Evolutionary conservation across 2,797 vertebrate genomes (phyloP).

Genomic region (Chiloscyllium punctatum): DNA sequence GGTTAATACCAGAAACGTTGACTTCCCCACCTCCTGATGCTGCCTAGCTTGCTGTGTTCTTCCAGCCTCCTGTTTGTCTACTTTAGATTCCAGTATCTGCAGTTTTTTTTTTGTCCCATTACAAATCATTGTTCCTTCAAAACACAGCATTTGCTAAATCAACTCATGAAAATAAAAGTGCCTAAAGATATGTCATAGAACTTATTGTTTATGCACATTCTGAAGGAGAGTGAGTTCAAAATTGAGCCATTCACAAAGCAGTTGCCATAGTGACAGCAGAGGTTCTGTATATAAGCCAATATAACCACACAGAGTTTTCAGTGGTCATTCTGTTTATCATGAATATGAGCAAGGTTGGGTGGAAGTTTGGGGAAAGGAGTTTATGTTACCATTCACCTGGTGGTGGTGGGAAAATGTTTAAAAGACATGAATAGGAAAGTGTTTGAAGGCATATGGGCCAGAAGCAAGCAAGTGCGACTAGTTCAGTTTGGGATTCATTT

Average conservation of each 20-base stretch:
- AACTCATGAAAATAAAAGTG: neutral
- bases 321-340: neutral
- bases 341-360: neutral
- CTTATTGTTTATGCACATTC: neutral
- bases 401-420: too few relatives aligned
- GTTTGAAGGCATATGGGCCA: too few relatives aligned
- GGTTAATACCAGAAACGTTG: too few relatives aligned
- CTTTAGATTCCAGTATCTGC: too few relatives aligned
- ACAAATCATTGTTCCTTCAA: neutral
- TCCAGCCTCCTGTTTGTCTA: too few relatives aligned
- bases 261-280: slow-evolving; percentile 7
- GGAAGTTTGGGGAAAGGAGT: neutral
- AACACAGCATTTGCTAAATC: neutral
- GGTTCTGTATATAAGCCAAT: neutral
- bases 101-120: neutral
- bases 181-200: neutral
- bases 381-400: neutral
- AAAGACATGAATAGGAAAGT: too few relatives aligned
- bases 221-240: neutral
- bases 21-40: too few relatives aligned
- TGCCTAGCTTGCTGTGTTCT: too few relatives aligned
- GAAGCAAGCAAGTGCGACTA: too few relatives aligned
- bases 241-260: neutral
- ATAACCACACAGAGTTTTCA: neutral
- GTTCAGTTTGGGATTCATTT: too few relatives aligned